Evolutionary conservation across 2,888 invertebrate species (phyloP).

Genomic region (Hesperia comma): DNA sequence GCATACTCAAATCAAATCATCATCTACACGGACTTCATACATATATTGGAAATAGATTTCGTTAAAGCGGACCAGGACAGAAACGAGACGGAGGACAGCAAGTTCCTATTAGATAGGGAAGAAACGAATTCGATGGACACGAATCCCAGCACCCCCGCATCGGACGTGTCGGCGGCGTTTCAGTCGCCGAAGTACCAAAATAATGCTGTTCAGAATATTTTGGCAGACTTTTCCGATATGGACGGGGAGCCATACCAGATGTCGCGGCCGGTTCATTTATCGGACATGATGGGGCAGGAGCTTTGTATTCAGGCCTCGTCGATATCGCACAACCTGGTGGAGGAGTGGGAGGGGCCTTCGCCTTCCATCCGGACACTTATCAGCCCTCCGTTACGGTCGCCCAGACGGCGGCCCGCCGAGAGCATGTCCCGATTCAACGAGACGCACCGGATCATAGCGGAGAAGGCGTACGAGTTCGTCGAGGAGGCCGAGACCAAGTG

Average conservation of each 20-base stretch:
- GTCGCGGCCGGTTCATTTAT: slow-evolving; percentile 71
- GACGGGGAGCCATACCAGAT: slow-evolving; percentile 81
- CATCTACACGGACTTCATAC: slow-evolving; percentile 93
- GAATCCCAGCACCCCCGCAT: slow-evolving; percentile 68
- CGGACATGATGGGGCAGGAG: slow-evolving; percentile 78
- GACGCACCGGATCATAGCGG: slow-evolving; percentile 84
- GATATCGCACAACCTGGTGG: slow-evolving; percentile 75
- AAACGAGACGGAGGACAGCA: slow-evolving; percentile 60
- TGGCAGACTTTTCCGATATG: slow-evolving; percentile 86
- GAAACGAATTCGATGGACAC: slow-evolving; percentile 66
- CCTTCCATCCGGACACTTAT: slow-evolving; percentile 78
- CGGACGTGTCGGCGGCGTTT: slow-evolving; percentile 71
- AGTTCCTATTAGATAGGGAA: slow-evolving; percentile 67
- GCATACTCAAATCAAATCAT: slow-evolving; percentile 90
- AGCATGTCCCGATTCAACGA: slow-evolving; percentile 82
- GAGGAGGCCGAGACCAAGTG: slow-evolving; percentile 92
- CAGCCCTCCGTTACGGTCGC: slow-evolving; percentile 76
- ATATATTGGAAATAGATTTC: slow-evolving; percentile 88
- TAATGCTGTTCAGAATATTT: slow-evolving; percentile 84
- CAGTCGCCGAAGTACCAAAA: slow-evolving; percentile 82
- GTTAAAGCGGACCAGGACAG: slow-evolving; percentile 72
- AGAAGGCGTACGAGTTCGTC: slow-evolving; percentile 92
- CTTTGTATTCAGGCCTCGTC: slow-evolving; percentile 76
- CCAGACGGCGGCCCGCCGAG: slow-evolving; percentile 75
- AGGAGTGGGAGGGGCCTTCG: slow-evolving; percentile 81